Evolutionary conservation across 1,140 invertebrate species (phyloP).

Genomic region (Drosophila lacertosa): DNA sequence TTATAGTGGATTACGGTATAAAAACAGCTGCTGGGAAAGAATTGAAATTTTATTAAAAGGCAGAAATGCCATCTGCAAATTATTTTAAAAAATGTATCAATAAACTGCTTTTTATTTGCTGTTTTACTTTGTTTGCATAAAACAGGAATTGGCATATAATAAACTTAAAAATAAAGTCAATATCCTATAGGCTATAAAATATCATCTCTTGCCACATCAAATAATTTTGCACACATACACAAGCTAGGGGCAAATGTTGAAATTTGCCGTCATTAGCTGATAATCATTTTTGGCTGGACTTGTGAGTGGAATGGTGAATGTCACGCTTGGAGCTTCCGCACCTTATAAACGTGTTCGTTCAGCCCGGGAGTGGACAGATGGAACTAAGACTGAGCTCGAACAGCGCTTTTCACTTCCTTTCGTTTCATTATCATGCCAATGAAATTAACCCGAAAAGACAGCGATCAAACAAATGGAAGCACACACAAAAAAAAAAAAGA

Average conservation of each 20-base stretch:
- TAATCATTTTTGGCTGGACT: slow-evolving; percentile 11
- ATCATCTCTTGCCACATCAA: background rate
- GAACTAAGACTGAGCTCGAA: background rate
- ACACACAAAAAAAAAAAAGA: background rate
- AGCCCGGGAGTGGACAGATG: no score
- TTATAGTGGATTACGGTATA: no score
- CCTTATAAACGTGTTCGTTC: slow-evolving; percentile 41
- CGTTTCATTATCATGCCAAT: slow-evolving; percentile 46
- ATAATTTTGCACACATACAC: background rate
- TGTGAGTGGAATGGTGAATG: slow-evolving; percentile 47
- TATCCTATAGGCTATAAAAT: no score
- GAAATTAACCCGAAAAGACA: slow-evolving; percentile 46
- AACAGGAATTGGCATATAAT: no score
- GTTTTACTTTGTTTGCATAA: no score
- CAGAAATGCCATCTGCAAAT: no score
- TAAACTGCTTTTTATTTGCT: no score
- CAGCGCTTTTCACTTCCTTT: slow-evolving; percentile 70
- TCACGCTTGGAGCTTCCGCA: slow-evolving; percentile 64
- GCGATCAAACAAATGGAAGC: slow-evolving; percentile 16
- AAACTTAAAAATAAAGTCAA: no score
- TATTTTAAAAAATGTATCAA: no score
- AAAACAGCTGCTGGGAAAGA: no score
- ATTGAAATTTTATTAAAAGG: no score
- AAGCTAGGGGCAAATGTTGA: slow-evolving; percentile 2
- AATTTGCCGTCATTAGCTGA: slow-evolving; percentile 39